Base-by-base conservation (phyloP, 2,797 vertebrate species). In the Sciurus carolinensis region DNA sequence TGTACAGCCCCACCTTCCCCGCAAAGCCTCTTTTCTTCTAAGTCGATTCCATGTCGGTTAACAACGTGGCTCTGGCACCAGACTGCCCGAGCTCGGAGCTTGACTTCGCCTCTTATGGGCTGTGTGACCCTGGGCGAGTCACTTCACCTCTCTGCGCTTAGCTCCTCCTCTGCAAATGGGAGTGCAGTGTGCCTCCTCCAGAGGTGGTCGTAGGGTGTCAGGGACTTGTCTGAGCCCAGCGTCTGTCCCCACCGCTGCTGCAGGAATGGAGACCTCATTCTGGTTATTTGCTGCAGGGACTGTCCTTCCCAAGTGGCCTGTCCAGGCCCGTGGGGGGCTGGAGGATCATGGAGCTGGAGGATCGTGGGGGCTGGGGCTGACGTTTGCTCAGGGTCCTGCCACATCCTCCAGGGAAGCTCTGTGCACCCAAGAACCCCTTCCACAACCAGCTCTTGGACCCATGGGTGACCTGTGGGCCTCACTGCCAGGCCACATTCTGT, bases 401-500 rank as follows among this genome's bases (percentile, higher is more conserved):
- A 4, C 42, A 3, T 18, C 30, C 47, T 15, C n/a, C 18, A 30
- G n/a, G 47, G 67, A 18, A 30, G 39, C 66, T 26, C 18, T 11
- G 59, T 15, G 47, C 33, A 52, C 36, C 30, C 6, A 3, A 52
- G 59, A 90, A 20, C 17, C n/a, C 14, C 13, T 67, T 24, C 26
- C 50, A 22, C 7, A 10, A 14, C 13, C 14, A 50, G 15, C 17
- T 59, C 39, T 13, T 42, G 18, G 82, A 24, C 75, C n/a, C 59
- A 4, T 20, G 73, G n/a, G 47, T 3, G 28, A 7, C 17, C 39
- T 1, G 14, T 24, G 3, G 42, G 47, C 47, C 83, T 24, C 42
- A n/a, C 14, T 73, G 39, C 0, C 14, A 36, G 66, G 42, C 76
- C 22, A 20, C 0, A 3, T 1, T 9, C 30, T 12, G 12, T 57